phyloP scores from a whole-genome alignment of 2,888 invertebrate genomes.

The Leptopilina syphax region DNA sequence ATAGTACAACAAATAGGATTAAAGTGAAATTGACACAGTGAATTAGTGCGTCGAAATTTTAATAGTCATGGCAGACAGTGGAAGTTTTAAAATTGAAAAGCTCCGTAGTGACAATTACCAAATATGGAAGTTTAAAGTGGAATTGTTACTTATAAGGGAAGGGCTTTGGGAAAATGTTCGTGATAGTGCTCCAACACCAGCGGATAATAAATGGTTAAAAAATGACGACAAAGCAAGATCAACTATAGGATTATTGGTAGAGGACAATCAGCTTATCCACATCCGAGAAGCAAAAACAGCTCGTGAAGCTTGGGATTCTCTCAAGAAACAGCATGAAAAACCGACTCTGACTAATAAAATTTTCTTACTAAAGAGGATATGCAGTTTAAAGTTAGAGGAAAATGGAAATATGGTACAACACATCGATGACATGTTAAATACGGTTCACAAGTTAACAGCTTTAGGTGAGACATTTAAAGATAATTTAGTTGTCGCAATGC shows the following conservation, averaged over 20 bases:
- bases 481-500: too few species aligned
- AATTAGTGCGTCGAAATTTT: neutral
- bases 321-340: too few species aligned
- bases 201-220: conserved; percentile 46
- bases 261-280: too few species aligned
- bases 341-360: too few species aligned
- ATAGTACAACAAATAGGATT: neutral
- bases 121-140: conserved; percentile 53
- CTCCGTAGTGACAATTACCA: conserved; percentile 17
- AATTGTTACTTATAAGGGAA: conserved; percentile 54
- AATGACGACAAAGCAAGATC: conserved; percentile 52
- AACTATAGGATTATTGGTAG: conserved; percentile 52
- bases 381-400: too few species aligned
- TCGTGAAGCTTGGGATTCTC: too few species aligned
- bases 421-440: too few species aligned
- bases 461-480: too few species aligned
- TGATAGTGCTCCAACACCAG: conserved; percentile 11
- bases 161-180: conserved; percentile 48
- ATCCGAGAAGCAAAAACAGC: too few species aligned
- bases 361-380: too few species aligned
- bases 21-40: neutral
- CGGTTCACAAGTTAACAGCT: too few species aligned
- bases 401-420: too few species aligned
- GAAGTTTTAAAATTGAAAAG: conserved; percentile 49
- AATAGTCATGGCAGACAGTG: neutral